Conservation (phyloP, 2,797 vertebrate species). For the Enteromius fasciolatus region DNA sequence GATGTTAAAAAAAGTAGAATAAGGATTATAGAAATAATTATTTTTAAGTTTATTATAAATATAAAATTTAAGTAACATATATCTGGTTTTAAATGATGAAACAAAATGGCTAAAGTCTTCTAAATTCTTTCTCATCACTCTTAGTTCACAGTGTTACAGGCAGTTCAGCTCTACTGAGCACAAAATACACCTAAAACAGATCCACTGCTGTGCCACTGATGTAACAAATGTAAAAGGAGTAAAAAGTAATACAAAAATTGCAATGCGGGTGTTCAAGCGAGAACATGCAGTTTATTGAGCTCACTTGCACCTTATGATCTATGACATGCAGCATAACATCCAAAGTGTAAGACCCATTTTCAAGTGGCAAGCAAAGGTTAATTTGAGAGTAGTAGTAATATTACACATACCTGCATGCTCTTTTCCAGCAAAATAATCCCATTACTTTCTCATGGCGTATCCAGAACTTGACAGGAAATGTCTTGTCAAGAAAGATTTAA, state of each 20-base stretch:
- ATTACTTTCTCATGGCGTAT: neutral
- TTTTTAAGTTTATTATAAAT: neutral
- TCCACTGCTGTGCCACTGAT: conserved; percentile 5
- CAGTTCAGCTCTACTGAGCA: conserved; percentile 1
- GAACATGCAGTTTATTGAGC: neutral
- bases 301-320: conserved; percentile 19
- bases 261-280: neutral
- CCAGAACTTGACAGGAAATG: neutral
- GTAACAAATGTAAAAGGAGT: neutral
- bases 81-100: neutral
- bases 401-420: neutral
- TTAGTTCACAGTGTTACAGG: neutral
- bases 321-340: conserved; percentile 2
- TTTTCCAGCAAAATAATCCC: neutral
- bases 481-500: neutral
- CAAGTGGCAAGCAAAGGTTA: conserved; percentile 1
- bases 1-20: neutral
- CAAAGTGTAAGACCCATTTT: conserved; percentile 6
- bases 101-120: neutral
- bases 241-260: neutral
- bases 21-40: neutral
- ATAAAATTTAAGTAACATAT: neutral
- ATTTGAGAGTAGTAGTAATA: neutral
- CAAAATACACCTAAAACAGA: conserved; percentile 1
- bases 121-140: neutral